Evolutionary conservation across 2,113 vertebrate genomes (phyloP), one percentile per base, ranked within the genome.

Genomic region (Gasterosteus nipponicus): DNA sequence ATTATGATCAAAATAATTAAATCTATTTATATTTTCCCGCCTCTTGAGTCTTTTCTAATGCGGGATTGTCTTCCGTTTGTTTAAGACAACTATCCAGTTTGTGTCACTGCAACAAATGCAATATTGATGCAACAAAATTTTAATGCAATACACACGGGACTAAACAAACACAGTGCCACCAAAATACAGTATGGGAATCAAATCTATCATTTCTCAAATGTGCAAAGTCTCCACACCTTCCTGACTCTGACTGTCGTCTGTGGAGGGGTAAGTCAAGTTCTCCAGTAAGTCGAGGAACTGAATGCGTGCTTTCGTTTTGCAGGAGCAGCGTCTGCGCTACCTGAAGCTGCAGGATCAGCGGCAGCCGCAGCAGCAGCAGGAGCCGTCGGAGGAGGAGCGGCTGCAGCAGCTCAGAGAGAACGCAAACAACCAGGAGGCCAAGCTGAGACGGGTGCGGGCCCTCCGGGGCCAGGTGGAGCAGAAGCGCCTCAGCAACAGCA

Each of bases 391-490:
- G 0, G 95, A 96, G 91, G 96, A 98, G 73, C 96, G 95, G 8
- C 94, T 99, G 8, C 95, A 89, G 69, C 87, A 94, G 78, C 93
- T 99, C 12, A 89, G 93, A 53, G 97, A 99, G 67, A 96, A 98
- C 70, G 96, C 96, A 0, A 95, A 96, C 78, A 97, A 92, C 88
- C 97, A 99, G 91, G 97, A 99, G 88, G 95, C 96, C 60, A 98
- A 98, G 73, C 94, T 99, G 12, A 92, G 95, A 29, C 96, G 96
- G 86, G 96, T 99, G 42, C 94, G 96, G 64, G 96, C 96, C 0
- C 91, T 98, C 4, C 96, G 96, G 89, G 96, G 96, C 77, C 97
- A 96, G 0, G 96, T 98, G 92, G 97, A 99, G 35, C 95, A 97
- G 90, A 98, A 97, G 84, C 94, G 97, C 29, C 93, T 96, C 35